Percentiles rank a stretch among this genome's conserved stretches.
Conservation (phyloP, 2,113 vertebrate genomes). For the Chamaetylas fuelleborni region DNA sequence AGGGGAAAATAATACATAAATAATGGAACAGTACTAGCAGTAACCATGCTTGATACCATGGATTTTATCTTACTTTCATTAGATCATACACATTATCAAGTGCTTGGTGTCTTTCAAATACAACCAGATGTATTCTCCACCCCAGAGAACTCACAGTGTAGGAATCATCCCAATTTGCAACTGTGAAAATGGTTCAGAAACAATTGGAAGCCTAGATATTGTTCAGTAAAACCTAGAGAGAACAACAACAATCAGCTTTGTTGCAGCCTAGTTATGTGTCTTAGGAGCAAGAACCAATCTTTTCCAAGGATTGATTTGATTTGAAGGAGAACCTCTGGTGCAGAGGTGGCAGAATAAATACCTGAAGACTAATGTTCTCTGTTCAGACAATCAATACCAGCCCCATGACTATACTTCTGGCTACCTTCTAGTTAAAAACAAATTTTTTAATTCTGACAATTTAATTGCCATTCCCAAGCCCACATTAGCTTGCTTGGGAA, state of each 20-base stretch:
- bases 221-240: constrained; percentile 9
- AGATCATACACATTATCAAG: not conserved
- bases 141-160: not conserved
- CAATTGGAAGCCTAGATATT: not conserved
- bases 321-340: constrained; percentile 85
- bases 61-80: not conserved
- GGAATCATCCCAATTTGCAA: not conserved
- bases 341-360: constrained; percentile 97
- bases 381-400: constrained; percentile 92
- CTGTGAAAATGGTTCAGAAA: not conserved
- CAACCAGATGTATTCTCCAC: not conserved
- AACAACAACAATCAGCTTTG: constrained; percentile 29
- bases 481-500: constrained; percentile 84
- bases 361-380: constrained; percentile 96
- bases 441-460: constrained; percentile 99
- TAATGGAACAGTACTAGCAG: not conserved
- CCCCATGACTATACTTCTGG: constrained; percentile 92
- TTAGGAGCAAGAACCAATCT: constrained; percentile 83
- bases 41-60: not conserved
- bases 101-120: not conserved
- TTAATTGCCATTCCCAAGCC: constrained; percentile 93
- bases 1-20: not conserved
- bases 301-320: constrained; percentile 90
- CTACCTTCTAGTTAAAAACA: constrained; percentile 97
- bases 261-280: constrained; percentile 79